These are phyloP conservation scores for Hypsibius dujardini DNA, from an alignment of 1,140 invertebrate genomes.

Conservation along the genomic window DNA sequence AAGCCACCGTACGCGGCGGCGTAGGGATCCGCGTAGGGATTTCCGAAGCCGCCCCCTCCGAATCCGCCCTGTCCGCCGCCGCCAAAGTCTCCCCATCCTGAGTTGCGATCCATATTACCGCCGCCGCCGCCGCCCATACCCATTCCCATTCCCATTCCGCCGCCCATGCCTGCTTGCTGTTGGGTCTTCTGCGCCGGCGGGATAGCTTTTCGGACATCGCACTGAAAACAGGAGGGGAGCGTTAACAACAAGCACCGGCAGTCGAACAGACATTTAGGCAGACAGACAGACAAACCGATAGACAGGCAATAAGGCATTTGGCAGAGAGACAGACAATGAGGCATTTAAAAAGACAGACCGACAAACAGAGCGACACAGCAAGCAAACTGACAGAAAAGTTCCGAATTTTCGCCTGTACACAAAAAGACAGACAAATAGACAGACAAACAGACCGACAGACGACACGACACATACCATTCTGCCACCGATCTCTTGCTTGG, in stretches of 20 bases:
- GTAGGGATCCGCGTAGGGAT: not conserved
- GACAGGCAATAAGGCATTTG: too few species aligned
- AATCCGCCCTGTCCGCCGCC: not conserved
- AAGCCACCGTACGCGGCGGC: conserved; percentile 9
- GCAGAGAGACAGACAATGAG: too few species aligned
- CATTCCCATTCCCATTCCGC: not conserved
- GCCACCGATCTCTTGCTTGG: conserved; percentile 74
- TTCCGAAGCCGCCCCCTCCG: not conserved
- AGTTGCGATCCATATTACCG: not conserved
- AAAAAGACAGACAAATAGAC: not conserved
- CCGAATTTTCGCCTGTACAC: not conserved
- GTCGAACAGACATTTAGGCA: too few species aligned
- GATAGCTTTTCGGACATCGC: conserved; percentile 15
- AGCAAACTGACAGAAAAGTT: too few species aligned
- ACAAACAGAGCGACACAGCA: too few species aligned
- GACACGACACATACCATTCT: conserved; percentile 29
- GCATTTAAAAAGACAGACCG: too few species aligned
- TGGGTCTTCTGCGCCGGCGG: conserved; percentile 5
- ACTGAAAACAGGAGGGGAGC: not conserved
- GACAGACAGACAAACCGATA: too few species aligned
- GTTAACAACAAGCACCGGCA: too few species aligned
- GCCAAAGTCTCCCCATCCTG: conserved; percentile 15
- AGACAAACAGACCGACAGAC: not conserved
- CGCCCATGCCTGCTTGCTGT: not conserved
- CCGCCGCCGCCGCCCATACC: not conserved